Base-by-base conservation (phyloP, 2,113 vertebrate genomes). In the Empidonax traillii region DNA sequence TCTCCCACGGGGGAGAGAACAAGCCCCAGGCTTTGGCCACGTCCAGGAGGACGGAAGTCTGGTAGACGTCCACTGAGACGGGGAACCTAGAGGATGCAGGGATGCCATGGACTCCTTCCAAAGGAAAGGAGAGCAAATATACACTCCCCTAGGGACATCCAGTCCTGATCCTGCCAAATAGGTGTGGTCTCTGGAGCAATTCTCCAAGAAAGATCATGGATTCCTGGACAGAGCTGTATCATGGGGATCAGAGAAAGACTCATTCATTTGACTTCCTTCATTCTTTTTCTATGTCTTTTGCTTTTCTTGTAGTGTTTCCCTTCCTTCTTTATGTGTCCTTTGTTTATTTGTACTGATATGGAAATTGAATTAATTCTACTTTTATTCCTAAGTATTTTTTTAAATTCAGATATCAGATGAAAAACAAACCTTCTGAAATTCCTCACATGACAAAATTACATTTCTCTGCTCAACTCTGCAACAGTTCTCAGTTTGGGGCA, bases 61-160 rank as follows among this genome's bases (percentile, higher is more conserved):
- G 3, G 0, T 17, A 74, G 72, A 65, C 1, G 0, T 81, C 52
- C 76, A 55, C 56, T 22, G 47, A 80, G 61, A 72, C 15, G 49
- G 31, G 52, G 69, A 84, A 58, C 15, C 52, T 81, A 37, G 35
- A 22, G 73, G 69, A 62, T 55, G 25, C 6, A 59, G 20, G 58
- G 73, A 75, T 90, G 66, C 53, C 52, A 43, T 78, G 90, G 72
- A 59, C 37, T 61, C 31, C 41, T 90, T 90, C 92, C 86, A 93
- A 74, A 93, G 86, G 77, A 87, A 56, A 68, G 68, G 11, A 87
- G 9, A 92, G 30, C 16, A 21, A 21, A 0, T n/a, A 20, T 14
- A 37, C 0, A 0, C 3, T 87, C 20, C 65, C 6, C 14, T 19
- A 46, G 62, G 25, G 41, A 78, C 31, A 46, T 27, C 14, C 55